A percentile compares a stretch with the other conserved stretches of the same genome.
Evolutionary conservation across 2,888 invertebrate genomes (phyloP).

Genomic region (Pherbina coryleti): DNA sequence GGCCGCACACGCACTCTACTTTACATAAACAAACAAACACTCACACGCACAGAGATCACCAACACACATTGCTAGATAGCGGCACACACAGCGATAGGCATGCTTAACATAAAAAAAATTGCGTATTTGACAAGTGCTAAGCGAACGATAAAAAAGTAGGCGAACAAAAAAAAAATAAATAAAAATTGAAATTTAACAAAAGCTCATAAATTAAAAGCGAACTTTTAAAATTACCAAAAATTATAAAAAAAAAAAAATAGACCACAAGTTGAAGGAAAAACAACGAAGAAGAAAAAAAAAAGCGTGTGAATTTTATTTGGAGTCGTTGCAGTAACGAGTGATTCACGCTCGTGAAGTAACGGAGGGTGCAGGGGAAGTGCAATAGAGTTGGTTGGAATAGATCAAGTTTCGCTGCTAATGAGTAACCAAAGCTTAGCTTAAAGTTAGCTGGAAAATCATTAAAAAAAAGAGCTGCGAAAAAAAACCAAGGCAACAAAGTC

Average conservation of each 20-base stretch:
- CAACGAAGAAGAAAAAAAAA: not conserved
- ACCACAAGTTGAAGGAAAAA: not conserved
- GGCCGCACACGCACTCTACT: conserved; percentile 17
- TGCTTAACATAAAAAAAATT: not conserved
- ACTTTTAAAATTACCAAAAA: not conserved
- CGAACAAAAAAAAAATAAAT: not conserved
- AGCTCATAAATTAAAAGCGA: not conserved
- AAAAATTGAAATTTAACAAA: not conserved
- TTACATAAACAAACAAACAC: not conserved
- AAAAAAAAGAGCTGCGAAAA: too few species aligned
- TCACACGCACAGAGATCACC: not conserved
- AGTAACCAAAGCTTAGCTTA: too few species aligned
- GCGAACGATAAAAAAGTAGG: not conserved
- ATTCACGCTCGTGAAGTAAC: too few species aligned
- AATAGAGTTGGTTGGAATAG: too few species aligned
- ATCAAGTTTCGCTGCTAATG: too few species aligned
- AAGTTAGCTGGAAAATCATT: too few species aligned
- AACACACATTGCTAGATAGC: not conserved
- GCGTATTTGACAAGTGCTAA: not conserved
- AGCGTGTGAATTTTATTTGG: conserved; percentile 16
- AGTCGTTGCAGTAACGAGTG: not conserved
- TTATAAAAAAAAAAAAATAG: not conserved
- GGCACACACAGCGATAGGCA: not conserved
- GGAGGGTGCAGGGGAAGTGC: too few species aligned
- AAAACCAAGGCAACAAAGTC: too few species aligned